phyloP scores from a whole-genome alignment of 2,888 invertebrate genomes.

The Chironomus riparius region DNA sequence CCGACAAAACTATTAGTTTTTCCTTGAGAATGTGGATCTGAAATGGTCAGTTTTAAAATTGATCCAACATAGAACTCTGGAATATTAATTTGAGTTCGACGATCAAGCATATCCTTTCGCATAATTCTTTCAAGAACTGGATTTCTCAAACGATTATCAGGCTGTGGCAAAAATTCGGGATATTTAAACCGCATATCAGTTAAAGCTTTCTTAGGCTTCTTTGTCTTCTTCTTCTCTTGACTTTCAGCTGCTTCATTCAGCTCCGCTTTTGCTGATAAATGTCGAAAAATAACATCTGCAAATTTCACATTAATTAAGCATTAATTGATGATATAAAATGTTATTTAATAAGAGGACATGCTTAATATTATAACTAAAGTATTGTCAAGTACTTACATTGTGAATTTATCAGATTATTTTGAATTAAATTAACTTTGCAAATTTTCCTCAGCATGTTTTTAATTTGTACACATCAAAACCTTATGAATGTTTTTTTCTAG shows the following conservation, averaged over 20 bases:
- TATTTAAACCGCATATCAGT: constrained; percentile 61
- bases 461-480: not conserved
- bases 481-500: not conserved
- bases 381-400: not conserved
- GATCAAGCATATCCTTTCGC: constrained; percentile 81
- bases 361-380: not conserved
- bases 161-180: constrained; percentile 42
- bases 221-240: not conserved
- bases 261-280: not conserved
- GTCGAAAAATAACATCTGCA: not conserved
- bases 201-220: constrained; percentile 33
- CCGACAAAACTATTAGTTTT: constrained; percentile 73
- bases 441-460: not conserved
- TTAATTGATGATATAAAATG: too few species aligned
- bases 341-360: too few species aligned
- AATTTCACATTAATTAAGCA: too few species aligned
- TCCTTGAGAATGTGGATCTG: constrained; percentile 75
- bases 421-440: not conserved
- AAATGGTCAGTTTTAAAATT: constrained; percentile 75
- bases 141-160: constrained; percentile 69
- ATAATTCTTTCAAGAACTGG: constrained; percentile 77
- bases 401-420: not conserved
- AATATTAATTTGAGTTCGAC: constrained; percentile 67
- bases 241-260: not conserved
- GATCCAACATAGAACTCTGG: constrained; percentile 98